Base-by-base conservation (phyloP, 2,113 vertebrate species). In the Azemiops feae region DNA sequence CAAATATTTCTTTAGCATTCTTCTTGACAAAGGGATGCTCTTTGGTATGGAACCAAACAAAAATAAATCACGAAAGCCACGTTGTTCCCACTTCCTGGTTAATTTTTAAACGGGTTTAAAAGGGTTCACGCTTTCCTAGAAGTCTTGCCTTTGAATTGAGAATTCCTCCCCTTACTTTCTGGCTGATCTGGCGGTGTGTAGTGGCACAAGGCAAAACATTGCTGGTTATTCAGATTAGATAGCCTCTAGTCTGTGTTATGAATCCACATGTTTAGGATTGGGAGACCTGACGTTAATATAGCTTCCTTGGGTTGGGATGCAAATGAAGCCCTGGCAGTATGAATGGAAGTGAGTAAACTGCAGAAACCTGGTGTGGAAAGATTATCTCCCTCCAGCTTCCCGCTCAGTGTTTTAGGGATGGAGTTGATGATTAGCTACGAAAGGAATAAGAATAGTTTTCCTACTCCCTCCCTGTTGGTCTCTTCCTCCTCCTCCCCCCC, bases 31-130 rank as follows among this genome's bases (percentile, higher is more conserved):
- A 92, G 85, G 92, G 55, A 58, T 93, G 88, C 43, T 30, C 92
- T 92, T 50, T 47, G 25, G 12, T 60, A 87, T 90, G n/a, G 64
- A 90, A 45, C 74, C 81, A 60, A 93, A 60, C 58, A 39, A 60
- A 86, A 53, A 81, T 69, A 85, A 89, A 34, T 22, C 69, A 60
- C 12, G 88, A 93, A 90, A 64, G n/a, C 55, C 16, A 47, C 2
- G 2, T 55, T 27, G n/a, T 16, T 12, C 53, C 12, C 39, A 43
- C 54, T 58, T 57, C 20, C 30, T 87, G 23, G 89, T 93, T 93
- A 93, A 93, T 93, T 60, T 86, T 86, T 93, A 93, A 93, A 93
- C 92, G 54, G 23, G 39, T 27, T 45, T n/a, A n/a, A 47, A 34
- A 54, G n/a, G 74, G 55, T 10, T 86, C n/a, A 54, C 9, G 50